Conservation (phyloP, 1,140 invertebrate genomes). For the Drosophila arizonae region DNA sequence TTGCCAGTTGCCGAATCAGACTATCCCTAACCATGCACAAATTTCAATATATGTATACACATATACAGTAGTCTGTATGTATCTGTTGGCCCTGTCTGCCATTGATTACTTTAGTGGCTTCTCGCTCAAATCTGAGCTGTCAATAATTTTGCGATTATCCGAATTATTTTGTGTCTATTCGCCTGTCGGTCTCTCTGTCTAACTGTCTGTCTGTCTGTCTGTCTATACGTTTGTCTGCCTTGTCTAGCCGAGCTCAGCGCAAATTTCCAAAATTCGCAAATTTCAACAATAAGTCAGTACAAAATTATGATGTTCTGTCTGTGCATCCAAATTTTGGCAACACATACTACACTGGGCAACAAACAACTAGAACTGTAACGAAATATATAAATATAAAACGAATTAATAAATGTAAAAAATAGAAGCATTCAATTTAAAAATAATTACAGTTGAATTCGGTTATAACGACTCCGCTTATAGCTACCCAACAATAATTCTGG, state of each 20-base stretch:
- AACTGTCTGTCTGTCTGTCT: conserved; percentile 44
- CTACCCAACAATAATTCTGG: too few relatives aligned
- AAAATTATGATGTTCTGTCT: conserved; percentile 70
- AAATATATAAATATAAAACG: not conserved
- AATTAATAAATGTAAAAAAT: not conserved
- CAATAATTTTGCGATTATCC: conserved; percentile 60
- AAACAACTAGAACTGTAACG: not conserved
- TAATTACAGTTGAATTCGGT: too few relatives aligned
- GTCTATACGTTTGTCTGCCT: conserved; percentile 28
- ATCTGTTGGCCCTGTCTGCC: conserved; percentile 38
- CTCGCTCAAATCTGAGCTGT: conserved; percentile 53
- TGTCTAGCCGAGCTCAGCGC: conserved; percentile 66
- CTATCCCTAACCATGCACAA: not conserved
- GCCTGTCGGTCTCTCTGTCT: conserved; percentile 18
- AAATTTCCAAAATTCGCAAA: conserved; percentile 61
- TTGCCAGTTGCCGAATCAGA: not conserved
- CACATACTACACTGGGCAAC: conserved; percentile 6
- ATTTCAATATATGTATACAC: not conserved
- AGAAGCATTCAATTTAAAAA: not conserved
- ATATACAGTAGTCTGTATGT: not conserved
- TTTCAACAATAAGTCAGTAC: conserved; percentile 79
- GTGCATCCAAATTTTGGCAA: conserved; percentile 8
- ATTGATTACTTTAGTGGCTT: conserved; percentile 38
- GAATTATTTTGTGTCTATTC: conserved; percentile 37
- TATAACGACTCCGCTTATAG: too few relatives aligned